A percentile compares a stretch with the other conserved stretches of the same genome.
These are phyloP conservation scores for Bergia puertoricense DNA, from an alignment of 92 coral and sea anemone genomes.

Conservation along the genomic window DNA sequence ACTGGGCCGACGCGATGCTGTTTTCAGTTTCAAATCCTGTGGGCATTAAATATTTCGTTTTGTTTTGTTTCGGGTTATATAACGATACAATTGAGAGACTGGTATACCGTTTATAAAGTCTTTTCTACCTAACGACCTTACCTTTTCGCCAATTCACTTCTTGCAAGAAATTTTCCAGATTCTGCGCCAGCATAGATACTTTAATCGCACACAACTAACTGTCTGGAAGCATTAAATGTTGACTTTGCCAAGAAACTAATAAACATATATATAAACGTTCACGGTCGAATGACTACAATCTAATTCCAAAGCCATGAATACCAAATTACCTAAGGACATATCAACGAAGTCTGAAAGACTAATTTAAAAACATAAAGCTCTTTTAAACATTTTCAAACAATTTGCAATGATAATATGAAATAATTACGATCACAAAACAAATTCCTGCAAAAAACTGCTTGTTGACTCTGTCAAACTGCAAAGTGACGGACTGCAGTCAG, in stretches of 20 bases:
- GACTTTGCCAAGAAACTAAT: slow-evolving; percentile 14
- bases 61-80: not conserved
- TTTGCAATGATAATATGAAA: not conserved
- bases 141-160: not conserved
- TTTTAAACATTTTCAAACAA: not conserved
- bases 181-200: not conserved
- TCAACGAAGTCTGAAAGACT: slow-evolving; percentile 26
- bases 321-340: not conserved
- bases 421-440: not conserved
- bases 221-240: slow-evolving; percentile 6
- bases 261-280: not conserved
- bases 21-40: not conserved
- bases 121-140: not conserved
- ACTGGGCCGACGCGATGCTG: slow-evolving; percentile 7
- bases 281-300: slow-evolving; percentile 23
- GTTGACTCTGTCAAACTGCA: not conserved
- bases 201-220: not conserved
- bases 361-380: not conserved
- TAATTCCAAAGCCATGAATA: slow-evolving; percentile 4
- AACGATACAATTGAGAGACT: not conserved
- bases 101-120: not conserved
- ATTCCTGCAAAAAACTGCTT: not conserved
- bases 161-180: not conserved
- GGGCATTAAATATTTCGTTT: not conserved
- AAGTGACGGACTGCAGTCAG: not conserved